A percentile compares a stretch with the other conserved stretches of the same genome.
Conservation (phyloP, 2,888 invertebrate genomes). For the Erpobdella octoculata region DNA sequence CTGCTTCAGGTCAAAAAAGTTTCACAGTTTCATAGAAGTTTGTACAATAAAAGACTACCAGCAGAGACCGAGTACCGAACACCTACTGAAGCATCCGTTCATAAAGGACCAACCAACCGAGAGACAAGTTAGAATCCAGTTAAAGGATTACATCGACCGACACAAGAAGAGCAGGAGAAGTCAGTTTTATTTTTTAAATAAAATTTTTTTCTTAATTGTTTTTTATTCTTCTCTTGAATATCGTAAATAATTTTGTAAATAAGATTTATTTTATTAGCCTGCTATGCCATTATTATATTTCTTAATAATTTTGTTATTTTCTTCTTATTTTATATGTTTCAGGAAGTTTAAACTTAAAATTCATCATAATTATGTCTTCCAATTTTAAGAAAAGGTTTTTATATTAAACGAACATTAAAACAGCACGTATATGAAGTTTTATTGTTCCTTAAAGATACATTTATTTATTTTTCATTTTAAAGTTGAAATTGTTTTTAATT, state of each 20-base stretch:
- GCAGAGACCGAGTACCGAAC: conserved; percentile 94
- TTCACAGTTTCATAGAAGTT: conserved; percentile 94
- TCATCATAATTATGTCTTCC: too few species aligned
- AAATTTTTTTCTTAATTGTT: too few species aligned
- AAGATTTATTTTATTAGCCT: neutral
- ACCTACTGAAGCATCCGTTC: conserved; percentile 90
- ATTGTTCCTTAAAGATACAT: too few species aligned
- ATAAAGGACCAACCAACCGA: conserved; percentile 98
- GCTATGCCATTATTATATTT: neutral
- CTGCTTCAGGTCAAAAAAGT: conserved; percentile 57
- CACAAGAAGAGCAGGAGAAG: conserved; percentile 45
- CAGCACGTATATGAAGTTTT: too few species aligned
- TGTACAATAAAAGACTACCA: conserved; percentile 97
- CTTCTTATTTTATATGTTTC: too few species aligned
- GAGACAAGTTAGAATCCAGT: conserved; percentile 90
- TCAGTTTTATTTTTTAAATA: neutral
- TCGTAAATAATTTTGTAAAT: neutral
- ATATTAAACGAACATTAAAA: too few species aligned
- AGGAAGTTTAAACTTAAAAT: too few species aligned
- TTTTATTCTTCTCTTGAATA: neutral
- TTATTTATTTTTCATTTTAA: too few species aligned
- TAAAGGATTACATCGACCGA: conserved; percentile 97
- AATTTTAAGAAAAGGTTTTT: too few species aligned
- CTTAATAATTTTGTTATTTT: too few species aligned
- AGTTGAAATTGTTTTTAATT: neutral